Conservation (phyloP, 1,140 invertebrate species). For the Arion vulgaris region DNA sequence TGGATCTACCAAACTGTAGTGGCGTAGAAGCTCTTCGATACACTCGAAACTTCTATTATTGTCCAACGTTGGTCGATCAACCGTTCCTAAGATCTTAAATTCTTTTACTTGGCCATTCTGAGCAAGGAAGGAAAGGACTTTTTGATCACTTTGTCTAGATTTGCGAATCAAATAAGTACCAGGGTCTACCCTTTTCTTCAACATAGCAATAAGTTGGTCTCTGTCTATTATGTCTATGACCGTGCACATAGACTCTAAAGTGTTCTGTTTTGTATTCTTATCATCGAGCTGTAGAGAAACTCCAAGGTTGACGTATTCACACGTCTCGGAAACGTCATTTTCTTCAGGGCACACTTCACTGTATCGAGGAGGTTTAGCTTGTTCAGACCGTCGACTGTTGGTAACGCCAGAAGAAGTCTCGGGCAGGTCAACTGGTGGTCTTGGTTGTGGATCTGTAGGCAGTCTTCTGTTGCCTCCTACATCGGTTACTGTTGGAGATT, state of each 20-base stretch:
- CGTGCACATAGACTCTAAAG: conserved; percentile 4
- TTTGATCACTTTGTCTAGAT: conserved; percentile 4
- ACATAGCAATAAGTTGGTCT: not conserved
- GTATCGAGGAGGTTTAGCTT: not conserved
- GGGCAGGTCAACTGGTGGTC: not conserved
- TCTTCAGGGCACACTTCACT: not conserved
- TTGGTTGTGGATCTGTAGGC: not conserved
- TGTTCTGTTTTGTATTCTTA: not conserved
- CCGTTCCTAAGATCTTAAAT: not conserved
- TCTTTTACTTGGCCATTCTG: not conserved
- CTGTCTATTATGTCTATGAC: not conserved
- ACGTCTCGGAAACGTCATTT: no score
- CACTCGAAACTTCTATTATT: not conserved
- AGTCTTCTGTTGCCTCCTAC: not conserved
- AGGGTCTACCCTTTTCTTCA: not conserved
- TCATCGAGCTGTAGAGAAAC: not conserved
- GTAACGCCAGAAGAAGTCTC: not conserved
- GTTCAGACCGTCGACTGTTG: not conserved
- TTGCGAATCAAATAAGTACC: conserved; percentile 17
- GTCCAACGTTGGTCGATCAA: not conserved
- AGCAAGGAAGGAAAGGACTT: not conserved
- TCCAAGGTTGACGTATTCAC: not conserved
- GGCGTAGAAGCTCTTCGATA: not conserved
- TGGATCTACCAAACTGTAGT: not conserved
- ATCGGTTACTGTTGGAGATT: not conserved